phyloP scores from a whole-genome alignment of 2,888 invertebrate genomes.

The Portevinia maculata region DNA sequence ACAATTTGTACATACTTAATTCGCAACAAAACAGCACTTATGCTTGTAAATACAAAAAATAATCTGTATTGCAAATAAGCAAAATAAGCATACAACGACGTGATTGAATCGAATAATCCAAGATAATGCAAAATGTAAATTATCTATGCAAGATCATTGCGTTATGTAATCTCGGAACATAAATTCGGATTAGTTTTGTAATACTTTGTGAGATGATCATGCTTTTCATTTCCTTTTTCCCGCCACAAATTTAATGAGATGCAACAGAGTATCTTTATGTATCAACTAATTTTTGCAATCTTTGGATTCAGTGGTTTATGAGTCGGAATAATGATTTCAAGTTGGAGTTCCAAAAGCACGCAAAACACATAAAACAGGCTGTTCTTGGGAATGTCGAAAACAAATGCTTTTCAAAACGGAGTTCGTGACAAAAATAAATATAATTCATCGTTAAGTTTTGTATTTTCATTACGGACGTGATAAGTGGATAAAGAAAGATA shows the following conservation, averaged over 20 bases:
- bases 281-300: too few relatives aligned
- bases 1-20: background rate
- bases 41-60: background rate
- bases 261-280: background rate
- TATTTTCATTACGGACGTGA: too few relatives aligned
- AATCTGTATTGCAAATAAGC: background rate
- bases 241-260: background rate
- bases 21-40: background rate
- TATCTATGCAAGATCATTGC: constrained; percentile 3
- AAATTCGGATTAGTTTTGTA: constrained; percentile 7
- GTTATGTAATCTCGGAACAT: background rate
- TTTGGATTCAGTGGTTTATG: too few relatives aligned
- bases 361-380: too few relatives aligned
- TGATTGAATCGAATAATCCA: background rate
- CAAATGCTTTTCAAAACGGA: too few relatives aligned
- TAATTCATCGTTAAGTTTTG: too few relatives aligned
- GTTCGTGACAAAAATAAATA: too few relatives aligned
- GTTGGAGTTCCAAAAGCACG: too few relatives aligned
- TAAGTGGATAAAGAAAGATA: too few relatives aligned
- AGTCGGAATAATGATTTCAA: too few relatives aligned
- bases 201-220: background rate
- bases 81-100: background rate
- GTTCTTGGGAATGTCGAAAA: too few relatives aligned
- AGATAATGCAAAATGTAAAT: constrained; percentile 10
- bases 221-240: background rate